Conservation (phyloP, 2,888 invertebrate genomes). For the Pseudeuparius sepicola region DNA sequence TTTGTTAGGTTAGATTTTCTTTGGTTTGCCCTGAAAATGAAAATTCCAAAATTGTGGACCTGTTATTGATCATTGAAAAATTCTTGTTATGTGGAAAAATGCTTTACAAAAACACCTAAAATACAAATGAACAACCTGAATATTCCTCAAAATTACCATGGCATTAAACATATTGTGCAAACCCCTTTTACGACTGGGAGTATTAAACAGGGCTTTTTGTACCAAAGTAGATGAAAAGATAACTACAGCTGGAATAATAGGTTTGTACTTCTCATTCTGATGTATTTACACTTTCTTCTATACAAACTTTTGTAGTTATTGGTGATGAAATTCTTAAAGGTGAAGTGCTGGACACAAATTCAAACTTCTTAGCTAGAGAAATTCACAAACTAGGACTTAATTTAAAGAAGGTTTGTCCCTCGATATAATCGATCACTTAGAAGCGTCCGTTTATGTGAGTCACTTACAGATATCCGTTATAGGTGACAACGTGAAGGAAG, state of each 20-base stretch:
- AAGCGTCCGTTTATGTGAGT: not conserved
- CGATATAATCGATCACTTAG: not conserved
- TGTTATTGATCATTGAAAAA: not conserved
- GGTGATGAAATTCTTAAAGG: slow-evolving; percentile 73
- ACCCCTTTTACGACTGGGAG: not conserved
- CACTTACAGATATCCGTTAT: slow-evolving; percentile 50
- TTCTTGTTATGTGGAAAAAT: not conserved
- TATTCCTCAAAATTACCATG: not conserved
- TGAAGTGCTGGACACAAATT: slow-evolving; percentile 59
- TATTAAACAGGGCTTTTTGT: not conserved
- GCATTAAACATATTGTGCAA: not conserved
- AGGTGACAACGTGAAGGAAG: slow-evolving; percentile 52
- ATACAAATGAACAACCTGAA: too few relatives aligned
- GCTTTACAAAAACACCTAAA: too few relatives aligned
- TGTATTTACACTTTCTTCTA: too few relatives aligned
- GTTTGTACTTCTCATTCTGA: slow-evolving; percentile 18
- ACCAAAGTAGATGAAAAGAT: slow-evolving; percentile 12
- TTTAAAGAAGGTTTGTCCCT: slow-evolving; percentile 45
- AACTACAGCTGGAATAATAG: slow-evolving; percentile 30
- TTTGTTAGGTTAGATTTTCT: too few relatives aligned
- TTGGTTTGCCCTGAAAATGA: not conserved
- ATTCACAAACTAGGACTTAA: slow-evolving; percentile 53
- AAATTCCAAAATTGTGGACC: slow-evolving; percentile 1
- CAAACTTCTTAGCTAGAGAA: slow-evolving; percentile 49
- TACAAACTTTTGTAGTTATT: too few relatives aligned